Evolutionary conservation across 2,888 invertebrate genomes (phyloP), one percentile per base, ranked within the genome.

Genomic region (Julus scanicus): DNA sequence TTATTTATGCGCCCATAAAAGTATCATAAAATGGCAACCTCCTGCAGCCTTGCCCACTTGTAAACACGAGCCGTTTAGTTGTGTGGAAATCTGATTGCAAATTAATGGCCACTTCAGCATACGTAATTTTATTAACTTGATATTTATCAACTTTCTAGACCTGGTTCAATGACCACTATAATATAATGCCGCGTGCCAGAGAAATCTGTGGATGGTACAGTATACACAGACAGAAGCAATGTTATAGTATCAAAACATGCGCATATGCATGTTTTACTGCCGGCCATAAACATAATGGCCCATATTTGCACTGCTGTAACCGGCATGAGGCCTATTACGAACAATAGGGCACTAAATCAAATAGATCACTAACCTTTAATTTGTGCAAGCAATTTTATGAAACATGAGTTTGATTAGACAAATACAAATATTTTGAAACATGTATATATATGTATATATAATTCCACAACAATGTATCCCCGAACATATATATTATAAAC

Each of bases 11-110:
- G 71, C 9, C 71, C 71, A 71, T 71, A 71, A 71, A 71, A 71
- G 29, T 71, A 71, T 71, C 71, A 71, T 71, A 71, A 71, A 71
- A 71, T 71, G 71, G 71, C 71, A 29, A 71, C 71, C 71, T 71
- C 71, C 71, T 71, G 71, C 71, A 71, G 71, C 71, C 71, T 71
- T 71, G 71, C 71, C 71, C 71, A 71, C 71, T 71, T 71, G 71
- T 71, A 71, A 71, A 71, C 71, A 71, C 71, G 63, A 63, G 63
- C 63, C 63, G 20, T 63, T 63, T 63, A 63, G 63, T 63, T 8
- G 71, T 20, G 8, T 71, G 71, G 29, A 71, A 71, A 71, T 71
- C 71, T 71, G 71, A 71, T 71, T 71, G 71, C 71, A 29, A 71
- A 71, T 71, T 71, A 71, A 71, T 71, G 71, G 71, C 71, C 71